Base-by-base conservation (phyloP, 2,888 invertebrate species). In the Eudasyphora cyanicolor region DNA sequence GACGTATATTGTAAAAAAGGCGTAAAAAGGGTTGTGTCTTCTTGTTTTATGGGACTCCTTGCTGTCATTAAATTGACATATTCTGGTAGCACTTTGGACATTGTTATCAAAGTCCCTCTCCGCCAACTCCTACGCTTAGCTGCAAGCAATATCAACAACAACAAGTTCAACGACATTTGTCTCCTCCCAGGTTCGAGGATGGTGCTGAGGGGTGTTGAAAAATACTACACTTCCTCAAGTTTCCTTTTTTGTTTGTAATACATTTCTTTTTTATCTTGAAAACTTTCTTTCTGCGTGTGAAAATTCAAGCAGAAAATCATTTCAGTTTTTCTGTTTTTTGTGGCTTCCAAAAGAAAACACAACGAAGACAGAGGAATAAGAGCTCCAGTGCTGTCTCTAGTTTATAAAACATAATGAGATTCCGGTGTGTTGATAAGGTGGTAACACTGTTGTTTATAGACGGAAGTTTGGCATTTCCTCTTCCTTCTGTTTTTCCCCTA, bases 101-200 rank as follows among this genome's bases (percentile, higher is more conserved):
- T 79, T 54, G 49, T 77, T 82, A 60, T 75, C 54, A 77, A 49
- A 49, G 77, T 14, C 76, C 60, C 38, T 74, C 60, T 8, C 10
- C 10, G 38, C 27, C 21, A 42, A 35, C 32, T 74, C 29, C 57
- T 64, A 82, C 62, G 21, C 54, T 49, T n/a, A n/a, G n/a, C 75
- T 1, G 35, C 35, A 64, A 32, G 35, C 38, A 17, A 17, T 17
- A 76, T 24, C 45, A 32, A 32, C 35, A 42, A 35, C 54, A 67
- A 64, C 71, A 78, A 77, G 81, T 84, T 84, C 81, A 81, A 73
- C 69, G 78, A 73, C 84, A 76, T 79, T 79, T 71, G 42, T 35
- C 27, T 29, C 75, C 71, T 49, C 62, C 70, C 51, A 29, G 38
- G 14, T 29, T n/a, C 19, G n/a, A n/a, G n/a, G n/a, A 35, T 38